Evolutionary conservation across 2,797 vertebrate species (phyloP), one percentile per base, ranked within the genome.

Genomic region (Platalea minor): DNA sequence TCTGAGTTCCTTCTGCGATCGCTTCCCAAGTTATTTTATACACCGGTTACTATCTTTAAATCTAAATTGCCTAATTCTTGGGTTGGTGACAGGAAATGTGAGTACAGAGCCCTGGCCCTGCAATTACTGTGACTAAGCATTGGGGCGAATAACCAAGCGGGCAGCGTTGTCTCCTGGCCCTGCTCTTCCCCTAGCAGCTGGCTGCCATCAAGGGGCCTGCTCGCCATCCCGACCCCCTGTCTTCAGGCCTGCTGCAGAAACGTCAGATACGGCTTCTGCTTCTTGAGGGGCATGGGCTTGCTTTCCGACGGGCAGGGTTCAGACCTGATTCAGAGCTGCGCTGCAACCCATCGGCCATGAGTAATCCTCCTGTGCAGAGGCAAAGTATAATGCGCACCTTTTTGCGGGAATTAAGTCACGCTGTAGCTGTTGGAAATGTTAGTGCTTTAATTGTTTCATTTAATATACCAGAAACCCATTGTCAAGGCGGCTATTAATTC

Each of bases 61-160:
- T 89, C 85, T 91, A 88, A 94, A 95, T 95, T 97, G 91, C 95
- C 86, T 94, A 92, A 95, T 97, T 94, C 89, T 83, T 73, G 94
- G 96, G 94, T 53, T 59, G 88, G 78, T 91, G 94, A 93, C 92
- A 95, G 96, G 96, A 96, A 95, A 94, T 94, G 92, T 67, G 89
- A 94, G 70, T 82, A 85, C 85, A 83, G 88, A 92, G 90, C 75
- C 28, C 68, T 65, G 57, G 53, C 84, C 43, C 61, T 85, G 74
- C 93, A 81, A 94, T 69, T 93, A 41, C n/a, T 82, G 84, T 89
- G 89, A 91, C 85, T 67, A 88, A 91, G 88, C 79, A 46, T n/a
- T 33, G 7, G 37, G 48, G 17, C 68, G 84, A 67, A 69, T 48
- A 85, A 31, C 46, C 16, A 5, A 70, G 83, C 2, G 2, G 64